A percentile compares a stretch with the other conserved stretches of the same genome.
phyloP scores from a whole-genome alignment of 2,113 vertebrate species.

The Stigmatopora nigra region DNA sequence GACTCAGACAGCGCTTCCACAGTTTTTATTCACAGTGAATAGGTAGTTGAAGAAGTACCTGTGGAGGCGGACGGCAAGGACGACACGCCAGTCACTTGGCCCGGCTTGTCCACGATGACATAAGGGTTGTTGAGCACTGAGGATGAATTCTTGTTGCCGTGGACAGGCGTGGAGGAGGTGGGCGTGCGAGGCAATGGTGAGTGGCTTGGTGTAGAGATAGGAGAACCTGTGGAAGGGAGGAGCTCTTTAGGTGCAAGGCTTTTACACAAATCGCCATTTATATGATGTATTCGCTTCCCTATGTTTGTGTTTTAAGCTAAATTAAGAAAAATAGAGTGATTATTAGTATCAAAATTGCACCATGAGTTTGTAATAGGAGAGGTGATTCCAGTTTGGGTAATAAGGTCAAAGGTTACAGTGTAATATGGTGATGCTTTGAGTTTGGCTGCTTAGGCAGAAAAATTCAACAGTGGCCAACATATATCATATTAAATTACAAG shows the following conservation, averaged over 20 bases:
- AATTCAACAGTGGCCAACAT: neutral
- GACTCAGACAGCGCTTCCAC: conserved; percentile 20
- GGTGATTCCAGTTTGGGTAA: no score
- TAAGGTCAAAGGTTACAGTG: no score
- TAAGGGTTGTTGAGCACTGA: conserved; percentile 83
- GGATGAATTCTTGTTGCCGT: conserved; percentile 82
- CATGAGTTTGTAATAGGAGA: no score
- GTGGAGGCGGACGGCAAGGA: conserved; percentile 67
- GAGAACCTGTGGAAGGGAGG: conserved; percentile 75
- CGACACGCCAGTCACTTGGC: conserved; percentile 76
- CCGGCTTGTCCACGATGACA: conserved; percentile 84
- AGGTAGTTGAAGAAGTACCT: conserved; percentile 50
- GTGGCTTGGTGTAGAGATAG: conserved; percentile 93
- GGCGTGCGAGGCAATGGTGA: conserved; percentile 89
- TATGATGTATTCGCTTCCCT: no score
- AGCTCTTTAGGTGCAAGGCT: neutral
- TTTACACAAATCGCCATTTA: no score
- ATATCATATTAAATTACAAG: neutral
- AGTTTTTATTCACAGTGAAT: conserved; percentile 17
- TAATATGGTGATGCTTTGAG: no score
- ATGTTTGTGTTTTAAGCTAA: neutral
- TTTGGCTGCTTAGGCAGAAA: no score
- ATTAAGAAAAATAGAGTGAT: neutral
- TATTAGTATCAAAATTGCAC: no score
- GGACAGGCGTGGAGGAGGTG: conserved; percentile 82